Conservation (phyloP, 1,140 invertebrate species). For the Camponotus vicinus region DNA sequence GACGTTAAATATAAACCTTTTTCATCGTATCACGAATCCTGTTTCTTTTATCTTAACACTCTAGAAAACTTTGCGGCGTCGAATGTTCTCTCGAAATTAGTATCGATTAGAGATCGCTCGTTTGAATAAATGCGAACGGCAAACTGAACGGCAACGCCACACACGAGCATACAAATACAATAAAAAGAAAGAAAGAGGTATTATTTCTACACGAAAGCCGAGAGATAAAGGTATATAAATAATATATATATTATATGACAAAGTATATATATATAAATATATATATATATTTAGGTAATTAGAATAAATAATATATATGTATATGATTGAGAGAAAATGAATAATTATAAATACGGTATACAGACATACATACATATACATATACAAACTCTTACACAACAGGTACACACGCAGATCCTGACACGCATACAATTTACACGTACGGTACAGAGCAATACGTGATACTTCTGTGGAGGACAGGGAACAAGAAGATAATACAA, state of each 20-base stretch:
- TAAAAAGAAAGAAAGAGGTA: constrained; percentile 76
- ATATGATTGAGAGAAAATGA: constrained; percentile 75
- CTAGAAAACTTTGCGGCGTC: neutral
- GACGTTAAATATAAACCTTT: neutral
- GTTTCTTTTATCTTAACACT: constrained; percentile 17
- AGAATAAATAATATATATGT: constrained; percentile 78
- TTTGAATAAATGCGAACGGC: constrained; percentile 68
- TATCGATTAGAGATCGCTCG: constrained; percentile 31
- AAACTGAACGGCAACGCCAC: constrained; percentile 74
- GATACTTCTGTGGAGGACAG: constrained; percentile 76
- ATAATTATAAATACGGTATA: constrained; percentile 40
- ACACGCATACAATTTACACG: constrained; percentile 36
- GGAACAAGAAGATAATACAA: constrained; percentile 74
- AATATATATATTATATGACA: constrained; percentile 70
- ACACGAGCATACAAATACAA: constrained; percentile 77
- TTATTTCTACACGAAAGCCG: constrained; percentile 83
- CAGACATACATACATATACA: neutral
- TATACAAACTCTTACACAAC: neutral
- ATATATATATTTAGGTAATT: constrained; percentile 83
- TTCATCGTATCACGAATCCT: neutral
- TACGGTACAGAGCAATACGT: constrained; percentile 74
- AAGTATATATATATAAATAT: constrained; percentile 78
- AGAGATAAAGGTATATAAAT: constrained; percentile 78
- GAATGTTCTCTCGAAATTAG: constrained; percentile 35
- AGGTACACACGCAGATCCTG: neutral